Evolutionary conservation across 2,113 vertebrate genomes (phyloP), one percentile per base, ranked within the genome.

Genomic region (Connochaetes taurinus): DNA sequence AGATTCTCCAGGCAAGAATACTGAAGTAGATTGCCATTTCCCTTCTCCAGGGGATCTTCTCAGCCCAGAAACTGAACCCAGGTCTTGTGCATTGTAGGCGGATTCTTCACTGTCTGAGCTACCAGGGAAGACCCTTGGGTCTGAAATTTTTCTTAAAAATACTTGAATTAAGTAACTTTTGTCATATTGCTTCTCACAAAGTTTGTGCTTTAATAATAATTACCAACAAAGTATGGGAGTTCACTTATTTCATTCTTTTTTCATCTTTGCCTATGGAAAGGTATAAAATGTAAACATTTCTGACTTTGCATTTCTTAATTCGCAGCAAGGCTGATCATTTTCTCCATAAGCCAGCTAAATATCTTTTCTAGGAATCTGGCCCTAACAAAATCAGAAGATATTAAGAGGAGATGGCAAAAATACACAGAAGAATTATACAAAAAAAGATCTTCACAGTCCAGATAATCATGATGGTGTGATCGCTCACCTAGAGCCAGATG

Each of bases 271-370:
- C 67, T 57, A 4, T 12, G 62, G 47, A 78, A 62, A 78, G 47
- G 31, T n/a, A 78, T 19, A 55, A 64, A 78, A 91, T 53, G 8
- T 6, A 27, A 80, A 40, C 13, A 33, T 81, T 95, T 81, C 80
- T 81, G 33, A 80, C 47, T 64, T 95, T 19, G 25, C n/a, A 80
- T 87, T 92, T 64, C 50, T 87, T 81, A 19, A 47, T 81, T 87
- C 13, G 4, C 83, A 81, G 4, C 62, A 33, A 95, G 31, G 17
- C 33, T 50, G 8, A 53, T 91, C 36, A 67, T 40, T 53, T 27
- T n/a, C 76, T 53, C 31, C 82, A 81, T 14, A 57, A 9, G 40
- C 25, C 16, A 36, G 27, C 12, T 81, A 19, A 50, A 67, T 33
- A 64, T 36, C 71, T 92, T 57, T 60, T 57, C 58, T 50, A 36